Base-by-base conservation (phyloP, 1,140 invertebrate genomes). In the Euschistus heros region DNA sequence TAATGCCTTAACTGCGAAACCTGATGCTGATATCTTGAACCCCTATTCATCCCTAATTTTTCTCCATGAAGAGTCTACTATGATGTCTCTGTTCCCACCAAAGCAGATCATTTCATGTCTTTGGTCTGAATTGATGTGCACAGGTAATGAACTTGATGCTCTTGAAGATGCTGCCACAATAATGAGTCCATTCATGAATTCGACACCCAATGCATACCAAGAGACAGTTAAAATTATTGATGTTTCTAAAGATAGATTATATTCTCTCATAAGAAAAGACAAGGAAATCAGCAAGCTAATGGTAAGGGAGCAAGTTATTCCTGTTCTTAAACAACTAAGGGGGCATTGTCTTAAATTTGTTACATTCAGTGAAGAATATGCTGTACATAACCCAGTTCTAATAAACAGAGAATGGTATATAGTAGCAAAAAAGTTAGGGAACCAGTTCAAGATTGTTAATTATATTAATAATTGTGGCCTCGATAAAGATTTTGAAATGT, bases 191-290 rank as follows among this genome's bases (percentile, higher is more conserved):
- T 64, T 55, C 18, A 50, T 54, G 44, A 24, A 47, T 8, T 22
- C 33, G 7, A 64, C 44, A 2, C 22, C 37, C 22, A 64, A 64
- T 42, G 44, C 44, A 5, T 64, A 54, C 17, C 33, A 42, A 27
- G 63, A 64, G 54, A 27, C 37, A n/a, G 50, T 64, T 6, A 64
- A 64, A 55, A 57, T 64, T 22, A 22, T 64, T 4, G 63, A 57
- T 15, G 24, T 57, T 18, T 27, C 63, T 2, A 47, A 18, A 18
- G 27, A 27, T 10, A 54, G 47, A 24, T 20, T 64, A 14, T 64
- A 33, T 6, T n/a, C 18, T 54, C 20, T 64, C 3, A 30, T 64
- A 8, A 64, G 37, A n/a, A 64, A 64, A n/a, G 47, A 64, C 24
- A 22, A 10, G 4, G 63, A 64, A 64, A 17, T 44, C 1, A 22